phyloP scores from a whole-genome alignment of 2,888 invertebrate species.

The Phengaris alcon region DNA sequence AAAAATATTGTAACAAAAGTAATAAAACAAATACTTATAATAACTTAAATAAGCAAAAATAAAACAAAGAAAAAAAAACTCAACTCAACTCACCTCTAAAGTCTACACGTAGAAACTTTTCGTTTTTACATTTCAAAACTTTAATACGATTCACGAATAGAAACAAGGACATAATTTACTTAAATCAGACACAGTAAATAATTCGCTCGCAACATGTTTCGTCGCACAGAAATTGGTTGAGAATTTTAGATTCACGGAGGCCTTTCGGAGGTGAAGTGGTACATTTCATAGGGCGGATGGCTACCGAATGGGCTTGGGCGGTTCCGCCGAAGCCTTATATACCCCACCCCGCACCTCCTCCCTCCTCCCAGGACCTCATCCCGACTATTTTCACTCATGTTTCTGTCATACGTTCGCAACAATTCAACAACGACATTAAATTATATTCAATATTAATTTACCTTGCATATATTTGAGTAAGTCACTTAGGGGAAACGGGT shows the following conservation, averaged over 20 bases:
- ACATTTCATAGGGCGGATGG: neutral
- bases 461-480: neutral
- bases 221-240: neutral
- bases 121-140: slow-evolving; percentile 83
- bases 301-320: slow-evolving; percentile 10
- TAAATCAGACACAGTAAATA: neutral
- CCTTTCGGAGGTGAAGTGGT: neutral
- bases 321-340: slow-evolving; percentile 24
- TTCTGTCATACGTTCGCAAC: neutral
- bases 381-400: slow-evolving; percentile 5
- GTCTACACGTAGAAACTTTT: slow-evolving; percentile 83
- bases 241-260: neutral
- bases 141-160: slow-evolving; percentile 84
- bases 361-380: slow-evolving; percentile 25
- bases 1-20: neutral
- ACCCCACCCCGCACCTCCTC: neutral
- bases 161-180: slow-evolving; percentile 80
- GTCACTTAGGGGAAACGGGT: neutral
- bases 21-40: neutral
- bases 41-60: neutral
- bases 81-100: slow-evolving; percentile 86
- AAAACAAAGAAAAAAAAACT: neutral
- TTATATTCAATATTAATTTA: neutral
- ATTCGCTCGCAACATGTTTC: slow-evolving; percentile 15
- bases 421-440: neutral